Base-by-base conservation (phyloP, 2,888 invertebrate genomes). In the Chironomus riparius region DNA sequence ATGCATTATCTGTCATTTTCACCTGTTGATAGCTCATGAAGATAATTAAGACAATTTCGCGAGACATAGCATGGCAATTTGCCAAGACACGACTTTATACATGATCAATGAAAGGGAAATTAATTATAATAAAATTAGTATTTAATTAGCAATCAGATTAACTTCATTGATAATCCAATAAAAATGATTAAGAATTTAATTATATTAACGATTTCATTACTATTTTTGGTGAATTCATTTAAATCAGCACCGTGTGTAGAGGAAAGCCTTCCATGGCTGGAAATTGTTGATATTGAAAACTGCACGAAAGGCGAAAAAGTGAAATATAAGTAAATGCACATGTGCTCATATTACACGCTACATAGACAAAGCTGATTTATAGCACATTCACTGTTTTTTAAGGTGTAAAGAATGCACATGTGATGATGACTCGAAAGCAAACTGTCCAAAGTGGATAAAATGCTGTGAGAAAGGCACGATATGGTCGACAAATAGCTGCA, bases 361-460 rank as follows among this genome's bases (percentile, higher is more conserved):
- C 5, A 28, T 5, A 28, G 28, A 1, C 1, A n/a, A 3, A 7
- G 24, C 56, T 28, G 61, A 50, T 28, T 21, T 61, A 28, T 6
- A 4, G 3, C 5, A 28, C 28, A 28, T 28, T 5, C 1, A 5
- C 13, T n/a, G 28, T n/a, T 5, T 5, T 10, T 62, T 12, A 15
- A 62, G 62, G 24, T 74, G 74, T 21, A 74, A 68, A 47, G 47
- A 74, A 12, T 74, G 74, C 21, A 74, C 18, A 2, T 74, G 74
- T 15, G 48, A 68, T n/a, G 68, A 68, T 15, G 38, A 68, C 10
- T 62, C 62, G 5, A 74, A 74, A 38, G 48, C 48, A 13, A 22
- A 5, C 2, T 74, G 74, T 68, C 74, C 74, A n/a, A 74, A 74
- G 22, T 74, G 68, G 65, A 21, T 74, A 4, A 65, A 74, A 28